Conservation (phyloP, 2,113 vertebrate species). For the Vireo altiloquus region DNA sequence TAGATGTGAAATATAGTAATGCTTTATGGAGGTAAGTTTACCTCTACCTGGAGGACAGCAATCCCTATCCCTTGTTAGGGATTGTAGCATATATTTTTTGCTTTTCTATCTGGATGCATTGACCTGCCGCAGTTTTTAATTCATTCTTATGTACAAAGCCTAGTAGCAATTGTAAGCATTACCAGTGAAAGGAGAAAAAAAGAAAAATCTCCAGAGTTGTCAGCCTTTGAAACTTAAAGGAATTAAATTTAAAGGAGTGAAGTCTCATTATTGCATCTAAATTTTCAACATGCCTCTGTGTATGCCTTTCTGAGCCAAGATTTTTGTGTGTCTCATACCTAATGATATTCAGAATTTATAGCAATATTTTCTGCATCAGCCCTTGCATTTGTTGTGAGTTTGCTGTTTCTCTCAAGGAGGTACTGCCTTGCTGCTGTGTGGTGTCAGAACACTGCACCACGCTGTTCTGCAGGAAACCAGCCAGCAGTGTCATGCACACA, state of each 20-base stretch:
- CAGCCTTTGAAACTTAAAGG: background rate
- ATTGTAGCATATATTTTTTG: background rate
- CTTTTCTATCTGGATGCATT: background rate
- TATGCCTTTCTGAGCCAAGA: background rate
- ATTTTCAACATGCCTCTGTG: background rate
- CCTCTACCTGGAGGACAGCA: background rate
- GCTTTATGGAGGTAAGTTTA: background rate
- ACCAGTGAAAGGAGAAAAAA: background rate
- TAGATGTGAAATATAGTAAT: background rate
- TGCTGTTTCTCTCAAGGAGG: background rate
- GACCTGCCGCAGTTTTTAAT: background rate
- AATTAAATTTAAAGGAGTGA: background rate
- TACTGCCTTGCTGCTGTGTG: fast-evolving
- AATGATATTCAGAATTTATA: background rate
- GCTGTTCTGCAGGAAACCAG: background rate
- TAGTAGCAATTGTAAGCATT: background rate
- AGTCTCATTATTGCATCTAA: background rate
- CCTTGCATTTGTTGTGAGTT: background rate
- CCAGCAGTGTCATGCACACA: background rate
- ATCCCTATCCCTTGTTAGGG: background rate
- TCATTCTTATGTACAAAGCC: background rate
- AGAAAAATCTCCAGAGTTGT: background rate
- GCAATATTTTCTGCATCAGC: background rate
- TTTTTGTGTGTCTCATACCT: background rate
- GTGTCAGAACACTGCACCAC: background rate